phyloP scores from a whole-genome alignment of 2,113 vertebrate species.

The Eulemur macaco region DNA sequence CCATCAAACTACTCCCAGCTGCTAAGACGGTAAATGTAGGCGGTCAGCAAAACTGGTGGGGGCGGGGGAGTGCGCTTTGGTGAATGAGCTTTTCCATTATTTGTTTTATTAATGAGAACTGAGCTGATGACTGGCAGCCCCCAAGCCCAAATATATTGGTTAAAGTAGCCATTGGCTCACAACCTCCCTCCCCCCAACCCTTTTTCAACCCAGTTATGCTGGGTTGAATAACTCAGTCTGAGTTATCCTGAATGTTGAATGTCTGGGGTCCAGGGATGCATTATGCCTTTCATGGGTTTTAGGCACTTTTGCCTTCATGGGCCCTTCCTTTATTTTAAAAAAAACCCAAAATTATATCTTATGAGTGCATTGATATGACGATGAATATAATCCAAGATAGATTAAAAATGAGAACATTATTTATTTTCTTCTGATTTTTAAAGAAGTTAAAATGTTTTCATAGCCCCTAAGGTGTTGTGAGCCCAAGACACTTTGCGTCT shows the following conservation, averaged over 20 bases:
- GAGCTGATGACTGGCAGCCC: neutral
- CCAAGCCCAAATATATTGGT: neutral
- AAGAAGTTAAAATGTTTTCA: neutral
- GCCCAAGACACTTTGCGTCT: neutral
- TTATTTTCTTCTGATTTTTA: neutral
- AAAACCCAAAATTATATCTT: neutral
- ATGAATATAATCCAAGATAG: neutral
- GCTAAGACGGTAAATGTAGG: neutral
- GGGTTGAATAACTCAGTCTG: neutral
- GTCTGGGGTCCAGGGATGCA: neutral
- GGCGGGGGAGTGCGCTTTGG: rapidly evolving
- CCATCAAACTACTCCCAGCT: neutral
- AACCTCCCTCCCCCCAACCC: neutral
- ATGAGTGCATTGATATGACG: neutral
- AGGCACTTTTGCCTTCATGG: neutral
- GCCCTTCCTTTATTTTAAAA: neutral
- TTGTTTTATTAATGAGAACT: neutral
- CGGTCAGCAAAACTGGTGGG: neutral
- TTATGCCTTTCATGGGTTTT: neutral
- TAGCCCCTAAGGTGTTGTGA: neutral
- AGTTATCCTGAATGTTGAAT: neutral
- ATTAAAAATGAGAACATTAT: slow-evolving; percentile 1
- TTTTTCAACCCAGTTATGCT: neutral
- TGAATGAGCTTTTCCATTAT: neutral
- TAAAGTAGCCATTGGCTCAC: neutral